Conservation (phyloP, 2,888 invertebrate genomes). For the Drepana falcataria region DNA sequence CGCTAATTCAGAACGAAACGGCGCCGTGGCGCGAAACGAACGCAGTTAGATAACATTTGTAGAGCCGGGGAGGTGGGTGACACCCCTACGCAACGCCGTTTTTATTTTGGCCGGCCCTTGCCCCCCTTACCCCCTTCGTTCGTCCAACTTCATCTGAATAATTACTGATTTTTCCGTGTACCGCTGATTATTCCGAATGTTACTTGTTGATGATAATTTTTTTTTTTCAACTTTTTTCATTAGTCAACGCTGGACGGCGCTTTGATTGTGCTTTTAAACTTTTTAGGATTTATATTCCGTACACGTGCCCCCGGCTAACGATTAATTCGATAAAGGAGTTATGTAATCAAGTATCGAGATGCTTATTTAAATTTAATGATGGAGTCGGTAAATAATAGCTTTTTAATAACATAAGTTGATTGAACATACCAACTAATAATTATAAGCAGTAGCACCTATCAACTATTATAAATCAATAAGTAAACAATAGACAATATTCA, state of each 20-base stretch:
- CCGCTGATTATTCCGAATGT: conserved; percentile 79
- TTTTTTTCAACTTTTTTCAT: conserved; percentile 62
- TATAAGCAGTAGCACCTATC: no score
- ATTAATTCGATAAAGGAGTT: not conserved
- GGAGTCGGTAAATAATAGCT: not conserved
- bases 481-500: no score
- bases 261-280: conserved; percentile 40
- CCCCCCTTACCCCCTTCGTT: conserved; percentile 73
- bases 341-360: not conserved
- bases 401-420: no score
- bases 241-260: conserved; percentile 44
- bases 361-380: not conserved
- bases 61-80: conserved; percentile 64
- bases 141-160: conserved; percentile 80
- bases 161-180: conserved; percentile 79
- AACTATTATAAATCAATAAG: no score
- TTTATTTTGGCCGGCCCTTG: conserved; percentile 78
- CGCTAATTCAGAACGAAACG: conserved; percentile 69
- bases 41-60: conserved; percentile 79
- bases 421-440: no score
- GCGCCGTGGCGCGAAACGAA: conserved; percentile 65
- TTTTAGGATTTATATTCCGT: conserved; percentile 19
- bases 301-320: not conserved
- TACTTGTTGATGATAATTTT: conserved; percentile 77
- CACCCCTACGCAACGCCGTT: conserved; percentile 78